Evolutionary conservation across 1,140 invertebrate species (phyloP), one percentile per base, ranked within the genome.

Genomic region (Pachyrhynchus sulphureomaculatus): DNA sequence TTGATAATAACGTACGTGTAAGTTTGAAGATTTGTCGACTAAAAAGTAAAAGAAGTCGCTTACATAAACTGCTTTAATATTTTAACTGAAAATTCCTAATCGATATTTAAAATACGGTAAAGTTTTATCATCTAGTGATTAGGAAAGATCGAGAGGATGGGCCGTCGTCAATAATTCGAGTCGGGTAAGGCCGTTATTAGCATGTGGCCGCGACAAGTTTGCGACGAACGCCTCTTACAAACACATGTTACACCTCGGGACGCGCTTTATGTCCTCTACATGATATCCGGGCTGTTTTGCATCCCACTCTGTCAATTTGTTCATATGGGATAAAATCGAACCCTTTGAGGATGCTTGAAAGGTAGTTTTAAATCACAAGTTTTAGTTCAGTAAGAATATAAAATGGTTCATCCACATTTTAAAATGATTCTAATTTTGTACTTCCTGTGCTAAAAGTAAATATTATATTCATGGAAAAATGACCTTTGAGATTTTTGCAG

Each of bases 191-290:
- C 48, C 48, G 58, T 61, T 61, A 61, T 39, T 26, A 34, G 58
- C 58, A 61, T 33, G 53, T 61, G 58, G 39, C 58, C 48, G 41
- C 58, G 58, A 61, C 58, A 61, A 61, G 48, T 61, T 61, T 61
- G 37, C 39, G 26, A 53, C 48, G 48, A 39, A 37, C 48, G 37
- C 48, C 58, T 53, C 20, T 61, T 61, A 13, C 39, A 34, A 49
- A 44, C 58, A 61, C 58, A 61, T 61, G 58, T 61, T 61, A 61
- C 58, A 47, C 39, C 53, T 53, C 34, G 32, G 58, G 58, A 61
- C 49, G 20, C 32, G 48, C 49, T 61, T 61, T 61, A 61, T 61
- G 49, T 61, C 47, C 48, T 29, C 18, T 53, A 53, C 58, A 61
- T 61, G 58, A 52, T 47, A 51, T 23, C 34, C 18, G 18, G 23